A percentile compares a stretch with the other conserved stretches of the same genome.
phyloP scores from a whole-genome alignment of 2,888 invertebrate species.

The Ganaspis brasiliensis region DNA sequence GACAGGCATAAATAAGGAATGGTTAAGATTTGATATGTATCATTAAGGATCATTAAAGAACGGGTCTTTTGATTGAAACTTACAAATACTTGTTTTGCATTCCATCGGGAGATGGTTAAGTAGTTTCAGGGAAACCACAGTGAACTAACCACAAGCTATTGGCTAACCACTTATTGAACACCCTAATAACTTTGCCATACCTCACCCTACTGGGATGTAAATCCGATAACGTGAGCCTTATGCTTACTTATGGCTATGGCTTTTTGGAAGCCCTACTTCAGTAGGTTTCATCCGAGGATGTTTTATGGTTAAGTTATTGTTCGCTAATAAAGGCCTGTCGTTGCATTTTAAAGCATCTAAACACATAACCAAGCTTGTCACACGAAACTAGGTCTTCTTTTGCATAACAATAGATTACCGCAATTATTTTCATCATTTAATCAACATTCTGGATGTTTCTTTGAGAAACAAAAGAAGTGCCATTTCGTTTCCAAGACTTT shows the following conservation, averaged over 20 bases:
- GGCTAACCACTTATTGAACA: slow-evolving; percentile 73
- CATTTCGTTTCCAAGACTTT: not conserved
- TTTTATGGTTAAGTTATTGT: slow-evolving; percentile 70
- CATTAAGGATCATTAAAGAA: not conserved
- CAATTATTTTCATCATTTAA: too few species aligned
- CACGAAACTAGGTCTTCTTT: slow-evolving; percentile 17
- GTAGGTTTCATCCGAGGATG: slow-evolving; percentile 51
- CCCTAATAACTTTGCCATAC: slow-evolving; percentile 74
- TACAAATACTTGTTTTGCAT: not conserved
- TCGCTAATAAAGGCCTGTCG: slow-evolving; percentile 70
- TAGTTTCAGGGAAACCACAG: slow-evolving; percentile 42
- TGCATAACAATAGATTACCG: too few species aligned
- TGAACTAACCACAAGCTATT: slow-evolving; percentile 71
- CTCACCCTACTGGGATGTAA: slow-evolving; percentile 69
- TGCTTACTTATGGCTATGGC: slow-evolving; percentile 43
- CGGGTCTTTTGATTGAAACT: not conserved
- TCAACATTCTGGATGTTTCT: too few species aligned
- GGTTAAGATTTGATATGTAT: too few species aligned
- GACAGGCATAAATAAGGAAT: too few species aligned
- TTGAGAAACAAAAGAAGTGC: not conserved
- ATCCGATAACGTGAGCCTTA: slow-evolving; percentile 67
- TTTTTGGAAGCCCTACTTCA: slow-evolving; percentile 35
- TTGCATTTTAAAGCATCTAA: slow-evolving; percentile 68
- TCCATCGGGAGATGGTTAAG: not conserved
- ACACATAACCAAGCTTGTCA: slow-evolving; percentile 53